phyloP scores from a whole-genome alignment of 2,888 invertebrate genomes.

The Pandemis cinnamomeana region DNA sequence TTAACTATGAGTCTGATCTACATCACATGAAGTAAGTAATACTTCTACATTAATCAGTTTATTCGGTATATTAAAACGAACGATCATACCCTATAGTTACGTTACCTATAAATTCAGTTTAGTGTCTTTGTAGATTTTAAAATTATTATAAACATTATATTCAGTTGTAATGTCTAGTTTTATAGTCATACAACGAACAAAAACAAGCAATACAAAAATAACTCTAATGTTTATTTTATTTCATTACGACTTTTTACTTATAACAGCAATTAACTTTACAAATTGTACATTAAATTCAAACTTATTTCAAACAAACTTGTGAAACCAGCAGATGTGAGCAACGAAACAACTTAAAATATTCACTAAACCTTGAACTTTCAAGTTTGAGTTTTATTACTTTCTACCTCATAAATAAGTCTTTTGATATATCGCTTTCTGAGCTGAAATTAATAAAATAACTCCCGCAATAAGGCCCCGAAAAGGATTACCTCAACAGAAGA shows the following conservation, averaged over 20 bases:
- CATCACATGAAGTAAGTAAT: no score
- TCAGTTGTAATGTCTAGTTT: neutral
- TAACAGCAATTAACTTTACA: neutral
- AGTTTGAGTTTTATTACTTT: constrained; percentile 13
- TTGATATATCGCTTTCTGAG: constrained; percentile 12
- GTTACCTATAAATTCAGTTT: no score
- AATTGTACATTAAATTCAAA: neutral
- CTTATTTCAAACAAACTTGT: neutral
- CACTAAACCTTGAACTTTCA: constrained; percentile 4
- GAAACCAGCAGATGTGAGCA: neutral
- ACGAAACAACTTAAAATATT: constrained; percentile 1
- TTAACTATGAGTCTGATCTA: no score
- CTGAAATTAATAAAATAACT: constrained; percentile 34
- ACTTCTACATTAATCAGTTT: no score
- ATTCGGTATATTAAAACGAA: no score
- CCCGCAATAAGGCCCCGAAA: constrained; percentile 22
- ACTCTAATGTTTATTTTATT: no score
- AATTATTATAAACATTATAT: neutral
- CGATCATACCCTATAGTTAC: no score
- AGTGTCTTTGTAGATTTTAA: no score
- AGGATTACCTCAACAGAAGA: constrained; percentile 27
- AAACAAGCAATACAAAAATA: no score
- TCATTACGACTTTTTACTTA: neutral
- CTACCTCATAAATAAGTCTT: constrained; percentile 23
- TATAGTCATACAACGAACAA: no score